Base-by-base conservation (phyloP, 2,113 vertebrate species). In the Pardalotus punctatus region DNA sequence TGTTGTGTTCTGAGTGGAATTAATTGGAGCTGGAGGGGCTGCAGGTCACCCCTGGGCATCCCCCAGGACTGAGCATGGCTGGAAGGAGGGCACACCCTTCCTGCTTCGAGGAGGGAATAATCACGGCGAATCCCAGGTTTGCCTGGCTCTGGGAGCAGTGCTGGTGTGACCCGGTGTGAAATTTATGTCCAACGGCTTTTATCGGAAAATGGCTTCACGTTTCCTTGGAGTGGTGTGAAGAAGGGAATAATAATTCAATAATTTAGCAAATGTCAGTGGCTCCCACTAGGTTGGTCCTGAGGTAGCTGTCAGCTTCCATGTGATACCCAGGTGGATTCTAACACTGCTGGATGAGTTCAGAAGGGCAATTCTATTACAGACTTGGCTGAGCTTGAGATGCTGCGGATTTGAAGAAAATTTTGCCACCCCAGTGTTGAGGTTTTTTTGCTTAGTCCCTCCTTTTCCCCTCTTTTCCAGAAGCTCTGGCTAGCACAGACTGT, bases 401-500 rank as follows among this genome's bases (percentile, higher is more conserved):
- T 83, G 78, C 1, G 0, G 38, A 24, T 78, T 66, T 25, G 48
- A 86, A 70, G 78, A 69, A 25, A 47, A n/a, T 29, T 71, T 87
- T 93, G 36, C 35, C 70, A 40, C 38, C 38, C 36, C 51, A 40
- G 2, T 1, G 2, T 10, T 76, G 82, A 79, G 70, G 22, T 84
- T 94, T 95, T 88, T 1, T 88, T 2, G 10, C 51, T 77, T 33
- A 28, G 72, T 78, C 61, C 43, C 8, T 83, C 70, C 56, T 94
- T 82, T 90, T 89, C 28, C 91, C 15, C 45, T 81, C 50, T 35
- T 65, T 73, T 72, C 87, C 87, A 78, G 94, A 85, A 96, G 86
- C 88, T 82, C 88, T 92, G 94, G 90, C 93, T 90, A 74, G 94
- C 82, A 94, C 92, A 96, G 82, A 56, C 69, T 94, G 94, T 90